phyloP scores from a whole-genome alignment of 1,140 invertebrate species.

The Metaphire vulgaris region DNA sequence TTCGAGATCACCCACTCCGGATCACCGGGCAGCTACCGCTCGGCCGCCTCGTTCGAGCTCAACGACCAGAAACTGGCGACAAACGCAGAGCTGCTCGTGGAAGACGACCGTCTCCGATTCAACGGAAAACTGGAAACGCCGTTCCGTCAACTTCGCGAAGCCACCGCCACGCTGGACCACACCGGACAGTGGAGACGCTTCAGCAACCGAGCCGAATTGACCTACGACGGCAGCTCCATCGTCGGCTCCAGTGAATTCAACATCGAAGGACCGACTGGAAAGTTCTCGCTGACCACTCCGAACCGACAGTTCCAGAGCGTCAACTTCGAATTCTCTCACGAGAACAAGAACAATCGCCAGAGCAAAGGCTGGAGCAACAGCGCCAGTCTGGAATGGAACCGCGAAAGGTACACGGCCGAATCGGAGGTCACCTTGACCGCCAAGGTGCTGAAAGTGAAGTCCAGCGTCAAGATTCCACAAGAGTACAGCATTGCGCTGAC shows the following conservation, averaged over 20 bases:
- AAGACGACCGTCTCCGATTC: background rate
- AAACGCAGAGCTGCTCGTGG: background rate
- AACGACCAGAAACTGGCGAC: slow-evolving; percentile 20
- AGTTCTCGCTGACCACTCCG: background rate
- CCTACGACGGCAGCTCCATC: background rate
- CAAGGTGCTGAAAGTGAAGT: slow-evolving; percentile 6
- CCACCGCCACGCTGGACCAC: background rate
- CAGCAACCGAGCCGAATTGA: background rate
- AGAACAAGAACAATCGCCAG: background rate
- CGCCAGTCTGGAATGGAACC: slow-evolving; percentile 19
- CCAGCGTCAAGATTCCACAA: slow-evolving; percentile 14
- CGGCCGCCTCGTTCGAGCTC: slow-evolving; percentile 7
- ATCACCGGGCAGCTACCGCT: background rate
- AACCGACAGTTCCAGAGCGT: slow-evolving; percentile 1
- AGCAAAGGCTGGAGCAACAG: slow-evolving; percentile 25
- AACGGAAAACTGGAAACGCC: slow-evolving; percentile 11
- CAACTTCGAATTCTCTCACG: slow-evolving; percentile 16
- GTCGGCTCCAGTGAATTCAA: background rate
- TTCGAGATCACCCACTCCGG: background rate
- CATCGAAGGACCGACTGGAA: background rate
- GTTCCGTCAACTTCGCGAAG: background rate
- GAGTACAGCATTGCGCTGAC: slow-evolving; percentile 21
- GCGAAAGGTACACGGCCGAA: slow-evolving; percentile 11
- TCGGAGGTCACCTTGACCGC: slow-evolving; percentile 20
- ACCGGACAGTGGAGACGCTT: background rate